A percentile compares a stretch with the other conserved stretches of the same genome.
Conservation (phyloP, 2,797 vertebrate genomes). For the Hydrophis major region DNA sequence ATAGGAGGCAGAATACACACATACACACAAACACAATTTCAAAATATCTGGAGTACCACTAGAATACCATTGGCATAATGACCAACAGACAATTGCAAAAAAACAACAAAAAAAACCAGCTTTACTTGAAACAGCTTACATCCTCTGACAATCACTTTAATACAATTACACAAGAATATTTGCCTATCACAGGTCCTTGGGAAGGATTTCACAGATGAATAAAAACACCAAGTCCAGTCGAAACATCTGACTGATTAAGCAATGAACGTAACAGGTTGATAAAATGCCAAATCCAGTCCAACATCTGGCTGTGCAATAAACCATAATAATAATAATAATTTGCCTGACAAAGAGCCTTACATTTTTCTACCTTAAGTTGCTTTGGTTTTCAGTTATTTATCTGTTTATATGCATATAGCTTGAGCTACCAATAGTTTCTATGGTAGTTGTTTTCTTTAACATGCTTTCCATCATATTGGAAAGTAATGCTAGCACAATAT, state of each 20-base stretch:
- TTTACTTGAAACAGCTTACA: not conserved
- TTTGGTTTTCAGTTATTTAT: not conserved
- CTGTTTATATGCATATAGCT: not conserved
- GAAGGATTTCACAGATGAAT: not conserved
- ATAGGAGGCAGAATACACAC: not conserved
- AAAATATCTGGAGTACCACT: not conserved
- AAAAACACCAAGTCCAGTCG: not conserved
- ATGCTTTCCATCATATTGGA: not conserved
- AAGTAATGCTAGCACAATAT: not conserved
- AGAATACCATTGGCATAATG: too few relatives aligned
- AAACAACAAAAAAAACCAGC: accelerated
- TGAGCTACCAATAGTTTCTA: not conserved
- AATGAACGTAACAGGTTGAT: too few relatives aligned
- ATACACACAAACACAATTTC: not conserved
- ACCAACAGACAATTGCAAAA: not conserved
- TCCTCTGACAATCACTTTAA: not conserved
- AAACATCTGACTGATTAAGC: too few relatives aligned
- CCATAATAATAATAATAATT: not conserved
- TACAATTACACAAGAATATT: not conserved
- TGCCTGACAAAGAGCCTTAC: not conserved
- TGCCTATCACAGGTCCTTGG: not conserved
- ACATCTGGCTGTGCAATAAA: not conserved
- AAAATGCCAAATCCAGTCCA: too few relatives aligned
- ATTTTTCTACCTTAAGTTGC: not conserved
- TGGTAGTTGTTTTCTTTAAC: not conserved